Conservation (phyloP, 2,113 vertebrate genomes). For the Holacanthus passer region DNA sequence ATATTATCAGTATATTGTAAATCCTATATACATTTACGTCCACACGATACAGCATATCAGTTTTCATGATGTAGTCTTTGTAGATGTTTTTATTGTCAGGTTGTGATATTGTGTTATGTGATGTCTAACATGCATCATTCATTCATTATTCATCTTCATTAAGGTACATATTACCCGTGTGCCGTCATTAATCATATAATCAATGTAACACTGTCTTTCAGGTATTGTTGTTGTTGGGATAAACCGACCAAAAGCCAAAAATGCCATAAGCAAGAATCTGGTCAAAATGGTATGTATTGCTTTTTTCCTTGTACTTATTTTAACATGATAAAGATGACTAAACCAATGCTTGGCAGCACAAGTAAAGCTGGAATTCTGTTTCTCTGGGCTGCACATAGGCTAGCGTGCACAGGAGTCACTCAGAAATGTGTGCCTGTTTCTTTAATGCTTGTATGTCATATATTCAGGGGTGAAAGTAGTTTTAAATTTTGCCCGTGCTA, state of each 20-base stretch:
- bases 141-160: neutral
- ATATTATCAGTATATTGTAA: too few species aligned
- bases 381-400: neutral
- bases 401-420: neutral
- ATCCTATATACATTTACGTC: too few species aligned
- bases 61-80: neutral
- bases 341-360: neutral
- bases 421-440: neutral
- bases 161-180: neutral
- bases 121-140: neutral
- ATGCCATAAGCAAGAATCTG: constrained; percentile 95
- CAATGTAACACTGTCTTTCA: constrained; percentile 72
- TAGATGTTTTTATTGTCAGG: neutral
- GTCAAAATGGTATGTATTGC: constrained; percentile 91
- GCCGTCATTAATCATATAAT: neutral
- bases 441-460: neutral
- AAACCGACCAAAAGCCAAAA: constrained; percentile 95
- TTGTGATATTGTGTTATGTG: neutral
- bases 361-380: neutral
- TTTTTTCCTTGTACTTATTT: neutral
- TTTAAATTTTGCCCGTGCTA: too few species aligned
- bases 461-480: too few species aligned
- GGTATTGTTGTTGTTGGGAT: constrained; percentile 97
- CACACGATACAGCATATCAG: neutral
- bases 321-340: neutral